Percentiles rank a stretch among this genome's conserved stretches.
Conservation (phyloP, 2,113 vertebrate genomes). For the Engystomops pustulosus region DNA sequence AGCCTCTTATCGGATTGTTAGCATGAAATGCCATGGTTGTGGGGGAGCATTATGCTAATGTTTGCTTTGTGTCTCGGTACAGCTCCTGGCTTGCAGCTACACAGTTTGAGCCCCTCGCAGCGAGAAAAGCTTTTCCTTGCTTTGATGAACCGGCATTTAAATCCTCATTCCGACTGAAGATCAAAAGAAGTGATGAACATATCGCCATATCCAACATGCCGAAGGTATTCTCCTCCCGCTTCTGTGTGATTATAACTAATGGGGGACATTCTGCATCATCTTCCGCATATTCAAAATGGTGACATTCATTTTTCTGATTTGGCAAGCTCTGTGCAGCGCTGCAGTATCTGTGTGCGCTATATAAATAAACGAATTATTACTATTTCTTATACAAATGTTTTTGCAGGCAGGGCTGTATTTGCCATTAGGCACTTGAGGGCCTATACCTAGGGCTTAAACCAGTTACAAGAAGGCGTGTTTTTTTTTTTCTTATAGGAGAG, state of each 20-base stretch:
- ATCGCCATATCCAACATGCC: constrained; percentile 94
- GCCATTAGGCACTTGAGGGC: too few relatives aligned
- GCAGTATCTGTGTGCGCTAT: too few relatives aligned
- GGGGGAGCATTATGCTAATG: not conserved
- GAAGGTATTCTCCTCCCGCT: constrained; percentile 75
- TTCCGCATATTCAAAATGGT: too few relatives aligned
- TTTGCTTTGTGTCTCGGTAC: not conserved
- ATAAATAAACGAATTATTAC: too few relatives aligned
- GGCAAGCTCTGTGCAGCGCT: too few relatives aligned
- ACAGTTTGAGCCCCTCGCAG: constrained; percentile 92
- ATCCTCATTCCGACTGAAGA: constrained; percentile 87
- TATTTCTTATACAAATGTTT: too few relatives aligned
- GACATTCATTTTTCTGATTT: too few relatives aligned
- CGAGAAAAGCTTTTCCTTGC: constrained; percentile 93
- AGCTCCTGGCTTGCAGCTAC: constrained; percentile 90
- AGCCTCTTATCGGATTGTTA: not conserved
- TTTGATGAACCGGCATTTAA: constrained; percentile 97
- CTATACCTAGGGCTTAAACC: too few relatives aligned
- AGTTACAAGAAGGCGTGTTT: too few relatives aligned
- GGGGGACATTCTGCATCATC: too few relatives aligned
- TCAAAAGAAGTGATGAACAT: constrained; percentile 80
- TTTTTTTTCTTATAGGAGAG: too few relatives aligned
- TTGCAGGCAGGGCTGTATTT: too few relatives aligned
- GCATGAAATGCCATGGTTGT: not conserved
- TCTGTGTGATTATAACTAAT: not conserved